Evolutionary conservation across 2,888 invertebrate genomes (phyloP), one percentile per base, ranked within the genome.

Genomic region (Aelia acuminata): DNA sequence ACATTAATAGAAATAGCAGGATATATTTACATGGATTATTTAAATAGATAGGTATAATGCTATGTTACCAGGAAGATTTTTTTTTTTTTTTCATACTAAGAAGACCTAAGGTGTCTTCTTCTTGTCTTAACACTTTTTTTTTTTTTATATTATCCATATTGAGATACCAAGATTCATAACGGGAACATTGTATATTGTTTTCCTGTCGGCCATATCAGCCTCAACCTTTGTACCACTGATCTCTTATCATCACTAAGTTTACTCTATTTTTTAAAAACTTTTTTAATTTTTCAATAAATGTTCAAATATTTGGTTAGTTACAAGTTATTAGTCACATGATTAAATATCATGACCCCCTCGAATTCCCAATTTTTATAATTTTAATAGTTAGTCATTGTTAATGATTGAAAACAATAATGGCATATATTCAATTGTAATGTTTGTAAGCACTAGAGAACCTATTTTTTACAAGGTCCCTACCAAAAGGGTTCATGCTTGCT

Each of bases 271-370:
- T 70, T 70, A 70, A 70, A 70, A 35, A 70, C 63, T 70, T 70
- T 70, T 70, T 70, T 70, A 70, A 70, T 70, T 70, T 70, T 70
- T 70, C 63, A 70, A 70, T 70, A 70, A 70, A 70, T 70, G 35
- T 70, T 70, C 63, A 70, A 70, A 35, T 70, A 26, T 57, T 57
- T 57, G 57, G 13, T 57, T 57, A 57, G 13, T 57, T 57, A 26
- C 11, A 5, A 53, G 57, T 70, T 63, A 35, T 70, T 70, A 70
- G 63, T 35, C 20, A 35, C 35, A 70, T 35, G 18, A 70, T 70
- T 35, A 70, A 70, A 35, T 70, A 35, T 70, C 63, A 70, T 70
- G 63, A 70, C 35, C 18, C 35, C 20, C 26, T 18, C 35, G 8
- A 70, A 18, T 35, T 70, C 63, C 63, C 35, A 35, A 70, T 70